A percentile compares a stretch with the other conserved stretches of the same genome.
phyloP scores from a whole-genome alignment of 37 sponge, comb jelly and placozoan species.

The Spongilla lacustris region DNA sequence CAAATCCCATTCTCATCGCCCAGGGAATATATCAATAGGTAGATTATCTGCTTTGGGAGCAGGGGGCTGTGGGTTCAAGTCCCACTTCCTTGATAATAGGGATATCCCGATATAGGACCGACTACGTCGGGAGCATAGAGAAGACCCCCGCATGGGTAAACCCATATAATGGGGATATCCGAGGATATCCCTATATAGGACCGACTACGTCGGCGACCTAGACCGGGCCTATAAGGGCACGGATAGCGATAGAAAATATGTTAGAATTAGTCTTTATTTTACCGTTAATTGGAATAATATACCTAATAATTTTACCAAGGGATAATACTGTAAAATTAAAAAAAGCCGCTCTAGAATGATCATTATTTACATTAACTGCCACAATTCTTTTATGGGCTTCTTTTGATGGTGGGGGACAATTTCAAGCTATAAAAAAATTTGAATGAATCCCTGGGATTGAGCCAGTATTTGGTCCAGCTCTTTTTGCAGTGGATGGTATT shows the following conservation, averaged over 20 bases:
- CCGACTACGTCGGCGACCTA: no score
- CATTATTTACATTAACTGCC: slow-evolving; percentile 61
- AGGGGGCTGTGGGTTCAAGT: slow-evolving; percentile 82
- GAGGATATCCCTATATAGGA: no score
- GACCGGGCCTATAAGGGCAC: no score
- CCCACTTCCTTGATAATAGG: slow-evolving; percentile 60
- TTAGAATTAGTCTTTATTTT: slow-evolving; percentile 56
- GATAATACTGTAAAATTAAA: slow-evolving; percentile 36
- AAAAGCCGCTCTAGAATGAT: slow-evolving; percentile 59
- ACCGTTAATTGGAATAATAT: slow-evolving; percentile 37
- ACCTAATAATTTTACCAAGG: slow-evolving; percentile 37
- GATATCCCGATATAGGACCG: not conserved
- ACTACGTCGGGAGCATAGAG: not conserved
- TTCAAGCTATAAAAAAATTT: slow-evolving; percentile 57
- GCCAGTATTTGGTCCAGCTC: slow-evolving; percentile 26
- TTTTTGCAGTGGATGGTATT: slow-evolving; percentile 75
- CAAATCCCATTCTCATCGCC: slow-evolving; percentile 59
- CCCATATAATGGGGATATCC: no score
- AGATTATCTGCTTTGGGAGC: slow-evolving; percentile 81
- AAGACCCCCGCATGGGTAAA: not conserved
- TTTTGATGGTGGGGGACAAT: slow-evolving; percentile 64
- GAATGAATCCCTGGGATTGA: slow-evolving; percentile 32
- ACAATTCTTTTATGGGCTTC: slow-evolving; percentile 65
- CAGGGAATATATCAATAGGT: slow-evolving; percentile 74
- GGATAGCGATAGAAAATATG: slow-evolving; percentile 41